phyloP scores from a whole-genome alignment of 2,113 vertebrate genomes.

The Lophius piscatorius region DNA sequence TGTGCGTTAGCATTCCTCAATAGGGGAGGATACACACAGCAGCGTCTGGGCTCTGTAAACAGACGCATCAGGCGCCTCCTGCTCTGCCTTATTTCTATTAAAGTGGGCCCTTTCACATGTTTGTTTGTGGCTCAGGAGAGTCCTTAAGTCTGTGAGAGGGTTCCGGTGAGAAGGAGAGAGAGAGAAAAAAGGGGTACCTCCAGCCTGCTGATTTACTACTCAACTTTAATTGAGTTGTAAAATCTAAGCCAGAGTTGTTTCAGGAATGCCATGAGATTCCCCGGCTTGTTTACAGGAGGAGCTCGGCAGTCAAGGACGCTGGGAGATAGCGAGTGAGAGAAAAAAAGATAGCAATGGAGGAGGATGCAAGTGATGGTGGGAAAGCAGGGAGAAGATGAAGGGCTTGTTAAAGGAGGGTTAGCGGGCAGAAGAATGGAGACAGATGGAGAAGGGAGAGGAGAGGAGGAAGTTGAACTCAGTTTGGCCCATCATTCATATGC shows the following conservation, averaged over 20 bases:
- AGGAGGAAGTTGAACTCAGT: slow-evolving; percentile 47
- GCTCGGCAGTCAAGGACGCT: slow-evolving; percentile 76
- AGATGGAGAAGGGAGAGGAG: slow-evolving; percentile 39
- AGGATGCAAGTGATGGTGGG: slow-evolving; percentile 54
- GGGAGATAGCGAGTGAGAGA: slow-evolving; percentile 40
- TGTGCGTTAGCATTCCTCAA: slow-evolving; percentile 40
- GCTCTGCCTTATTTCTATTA: slow-evolving; percentile 47
- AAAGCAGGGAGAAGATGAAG: slow-evolving; percentile 56
- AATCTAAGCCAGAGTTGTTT: slow-evolving; percentile 80
- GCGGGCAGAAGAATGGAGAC: slow-evolving; percentile 51
- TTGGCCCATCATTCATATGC: slow-evolving; percentile 53
- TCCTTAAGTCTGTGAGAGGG: slow-evolving; percentile 55
- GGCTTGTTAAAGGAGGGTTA: slow-evolving; percentile 57
- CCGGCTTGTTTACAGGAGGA: slow-evolving; percentile 75
- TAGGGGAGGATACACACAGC: slow-evolving; percentile 51
- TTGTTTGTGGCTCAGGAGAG: slow-evolving; percentile 53
- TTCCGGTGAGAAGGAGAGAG: slow-evolving; percentile 32
- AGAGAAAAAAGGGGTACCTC: slow-evolving; percentile 33
- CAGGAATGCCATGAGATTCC: slow-evolving; percentile 79
- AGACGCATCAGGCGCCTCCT: slow-evolving; percentile 41
- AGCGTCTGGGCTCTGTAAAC: slow-evolving; percentile 65
- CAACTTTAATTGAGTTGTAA: slow-evolving; percentile 83
- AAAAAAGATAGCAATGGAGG: slow-evolving; percentile 46
- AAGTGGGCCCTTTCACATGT: slow-evolving; percentile 56
- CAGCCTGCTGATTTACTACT: slow-evolving; percentile 72